Evolutionary conservation across 2,888 invertebrate genomes (phyloP).

Genomic region (Lochmaea capreae): DNA sequence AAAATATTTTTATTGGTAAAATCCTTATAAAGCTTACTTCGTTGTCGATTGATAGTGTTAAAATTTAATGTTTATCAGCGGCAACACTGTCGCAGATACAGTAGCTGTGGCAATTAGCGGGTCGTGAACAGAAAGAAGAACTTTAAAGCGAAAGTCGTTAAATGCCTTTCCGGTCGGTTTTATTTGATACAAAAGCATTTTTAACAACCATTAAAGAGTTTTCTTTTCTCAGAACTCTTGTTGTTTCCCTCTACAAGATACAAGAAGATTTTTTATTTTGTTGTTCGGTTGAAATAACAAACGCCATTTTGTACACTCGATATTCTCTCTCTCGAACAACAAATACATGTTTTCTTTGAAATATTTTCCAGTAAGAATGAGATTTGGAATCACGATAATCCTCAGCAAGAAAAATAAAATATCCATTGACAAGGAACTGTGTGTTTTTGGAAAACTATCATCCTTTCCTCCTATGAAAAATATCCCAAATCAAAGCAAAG

Average conservation of each 20-base stretch:
- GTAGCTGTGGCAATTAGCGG: slow-evolving; percentile 35
- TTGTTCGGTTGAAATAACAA: slow-evolving; percentile 28
- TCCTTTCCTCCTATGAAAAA: too few relatives aligned
- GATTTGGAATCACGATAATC: neutral
- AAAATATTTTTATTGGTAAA: too few relatives aligned
- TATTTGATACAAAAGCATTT: slow-evolving; percentile 45
- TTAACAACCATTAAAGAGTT: slow-evolving; percentile 42
- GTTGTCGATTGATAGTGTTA: too few relatives aligned
- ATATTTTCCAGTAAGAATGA: neutral
- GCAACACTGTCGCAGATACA: neutral
- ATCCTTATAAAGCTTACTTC: too few relatives aligned
- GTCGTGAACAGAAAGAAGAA: slow-evolving; percentile 22
- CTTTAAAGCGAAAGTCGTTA: slow-evolving; percentile 36
- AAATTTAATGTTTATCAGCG: too few relatives aligned
- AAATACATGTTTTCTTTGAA: slow-evolving; percentile 6
- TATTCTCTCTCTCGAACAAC: slow-evolving; percentile 13
- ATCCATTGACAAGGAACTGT: neutral
- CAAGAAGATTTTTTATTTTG: slow-evolving; percentile 25
- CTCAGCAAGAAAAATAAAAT: neutral
- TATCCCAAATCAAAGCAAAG: too few relatives aligned
- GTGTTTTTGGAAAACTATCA: too few relatives aligned
- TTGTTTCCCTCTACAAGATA: slow-evolving; percentile 17
- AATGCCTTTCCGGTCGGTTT: slow-evolving; percentile 34
- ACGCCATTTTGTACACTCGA: slow-evolving; percentile 32
- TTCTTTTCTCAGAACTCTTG: slow-evolving; percentile 35